These are phyloP conservation scores for Ardeotis arabs DNA, from an alignment of 2,113 vertebrate genomes.

Conservation along the genomic window DNA sequence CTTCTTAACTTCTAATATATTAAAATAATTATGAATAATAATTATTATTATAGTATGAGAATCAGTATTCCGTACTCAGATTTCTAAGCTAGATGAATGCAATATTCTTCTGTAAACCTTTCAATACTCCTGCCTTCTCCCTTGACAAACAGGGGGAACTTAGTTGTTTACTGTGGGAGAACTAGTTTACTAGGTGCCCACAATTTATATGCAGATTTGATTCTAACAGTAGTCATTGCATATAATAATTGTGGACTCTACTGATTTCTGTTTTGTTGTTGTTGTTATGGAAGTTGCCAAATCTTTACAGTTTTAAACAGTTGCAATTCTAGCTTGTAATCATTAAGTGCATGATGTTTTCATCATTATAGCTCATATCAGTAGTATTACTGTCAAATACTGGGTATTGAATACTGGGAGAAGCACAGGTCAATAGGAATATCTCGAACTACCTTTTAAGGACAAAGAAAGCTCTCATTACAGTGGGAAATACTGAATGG, in stretches of 20 bases:
- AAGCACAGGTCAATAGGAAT: background rate
- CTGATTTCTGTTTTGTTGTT: background rate
- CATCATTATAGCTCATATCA: background rate
- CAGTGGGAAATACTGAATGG: background rate
- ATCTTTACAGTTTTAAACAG: background rate
- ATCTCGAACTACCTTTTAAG: background rate
- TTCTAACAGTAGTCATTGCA: background rate
- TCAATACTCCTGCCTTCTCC: background rate
- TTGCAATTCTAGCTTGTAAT: background rate
- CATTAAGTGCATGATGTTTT: rapidly evolving
- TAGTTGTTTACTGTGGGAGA: background rate
- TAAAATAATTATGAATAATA: background rate
- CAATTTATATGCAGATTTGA: background rate
- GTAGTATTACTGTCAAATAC: background rate
- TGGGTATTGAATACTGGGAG: background rate
- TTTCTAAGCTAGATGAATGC: background rate
- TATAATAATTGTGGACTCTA: background rate
- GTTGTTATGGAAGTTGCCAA: background rate
- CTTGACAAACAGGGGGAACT: background rate
- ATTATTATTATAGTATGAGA: background rate
- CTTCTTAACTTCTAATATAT: background rate
- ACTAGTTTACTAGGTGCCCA: background rate
- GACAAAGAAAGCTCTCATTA: background rate
- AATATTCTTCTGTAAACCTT: background rate
- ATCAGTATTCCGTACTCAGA: background rate